These are phyloP conservation scores for Malaclemys terrapin DNA, from an alignment of 2,113 vertebrate species.

Conservation along the genomic window DNA sequence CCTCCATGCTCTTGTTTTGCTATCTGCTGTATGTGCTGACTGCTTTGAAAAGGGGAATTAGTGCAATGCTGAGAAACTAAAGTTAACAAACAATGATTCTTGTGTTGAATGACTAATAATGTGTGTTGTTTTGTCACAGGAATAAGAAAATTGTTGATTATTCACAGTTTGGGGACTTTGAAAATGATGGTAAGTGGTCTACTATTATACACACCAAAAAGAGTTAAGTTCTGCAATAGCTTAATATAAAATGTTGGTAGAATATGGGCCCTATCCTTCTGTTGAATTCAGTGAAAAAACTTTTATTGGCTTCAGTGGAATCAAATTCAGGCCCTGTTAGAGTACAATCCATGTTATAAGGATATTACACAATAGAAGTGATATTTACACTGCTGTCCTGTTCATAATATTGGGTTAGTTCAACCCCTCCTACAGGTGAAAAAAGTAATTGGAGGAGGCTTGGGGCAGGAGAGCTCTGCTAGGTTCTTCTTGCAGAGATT, in stretches of 20 bases:
- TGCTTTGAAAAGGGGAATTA: neutral
- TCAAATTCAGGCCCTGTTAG: neutral
- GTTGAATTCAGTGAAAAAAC: neutral
- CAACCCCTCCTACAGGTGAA: neutral
- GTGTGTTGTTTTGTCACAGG: constrained; percentile 30
- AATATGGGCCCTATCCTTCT: neutral
- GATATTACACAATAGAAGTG: neutral
- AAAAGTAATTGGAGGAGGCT: neutral
- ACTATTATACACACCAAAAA: neutral
- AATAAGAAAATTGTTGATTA: constrained; percentile 80
- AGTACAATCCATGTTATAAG: accelerated
- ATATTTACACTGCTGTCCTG: neutral
- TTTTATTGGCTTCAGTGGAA: neutral
- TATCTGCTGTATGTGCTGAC: too few relatives aligned
- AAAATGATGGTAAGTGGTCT: constrained; percentile 75
- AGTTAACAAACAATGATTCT: neutral
- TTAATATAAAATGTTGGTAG: accelerated
- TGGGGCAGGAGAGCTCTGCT: neutral
- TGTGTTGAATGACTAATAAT: neutral
- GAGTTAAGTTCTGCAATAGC: neutral
- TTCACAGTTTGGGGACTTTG: constrained; percentile 75
- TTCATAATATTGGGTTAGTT: neutral
- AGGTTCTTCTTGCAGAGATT: neutral
- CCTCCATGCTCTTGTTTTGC: too few relatives aligned
- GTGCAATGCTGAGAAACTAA: neutral